phyloP scores from a whole-genome alignment of 2,113 vertebrate species.

The Poecile atricapillus region DNA sequence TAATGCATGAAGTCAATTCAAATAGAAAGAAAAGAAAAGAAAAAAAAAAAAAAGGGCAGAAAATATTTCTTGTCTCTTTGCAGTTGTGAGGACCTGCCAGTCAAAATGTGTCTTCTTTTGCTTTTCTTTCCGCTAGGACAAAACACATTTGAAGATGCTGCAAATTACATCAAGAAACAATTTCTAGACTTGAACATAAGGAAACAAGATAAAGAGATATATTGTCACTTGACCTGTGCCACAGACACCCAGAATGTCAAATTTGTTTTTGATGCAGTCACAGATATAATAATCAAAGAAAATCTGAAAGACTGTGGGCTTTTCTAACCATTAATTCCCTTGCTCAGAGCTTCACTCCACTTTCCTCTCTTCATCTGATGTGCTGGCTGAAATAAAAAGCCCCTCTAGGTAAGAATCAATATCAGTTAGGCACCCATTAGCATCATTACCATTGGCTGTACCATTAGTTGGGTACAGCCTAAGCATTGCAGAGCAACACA shows the following conservation, averaged over 20 bases:
- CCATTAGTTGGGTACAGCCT: not conserved
- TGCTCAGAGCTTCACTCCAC: not conserved
- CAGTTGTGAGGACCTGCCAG: not conserved
- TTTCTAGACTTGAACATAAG: constrained; percentile 77
- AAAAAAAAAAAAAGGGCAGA: fast-evolving
- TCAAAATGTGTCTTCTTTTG: not conserved
- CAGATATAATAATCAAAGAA: constrained; percentile 83
- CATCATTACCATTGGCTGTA: not conserved
- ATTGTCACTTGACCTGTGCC: constrained; percentile 77
- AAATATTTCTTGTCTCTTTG: not conserved
- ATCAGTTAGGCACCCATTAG: not conserved
- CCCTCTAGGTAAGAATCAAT: not conserved
- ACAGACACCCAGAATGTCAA: constrained; percentile 79
- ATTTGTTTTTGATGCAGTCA: constrained; percentile 80
- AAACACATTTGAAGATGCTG: constrained; percentile 79
- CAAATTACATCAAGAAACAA: constrained; percentile 78
- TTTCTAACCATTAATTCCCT: constrained; percentile 46
- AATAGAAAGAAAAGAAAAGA: not conserved
- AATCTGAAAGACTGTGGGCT: constrained; percentile 80
- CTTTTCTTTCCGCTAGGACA: constrained; percentile 49
- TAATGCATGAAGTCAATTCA: not conserved
- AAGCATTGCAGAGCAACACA: not conserved
- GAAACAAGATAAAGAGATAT: constrained; percentile 78
- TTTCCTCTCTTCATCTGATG: not conserved
- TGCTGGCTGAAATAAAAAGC: not conserved